Conservation (phyloP, 2,888 invertebrate genomes). For the Allygus modestus region DNA sequence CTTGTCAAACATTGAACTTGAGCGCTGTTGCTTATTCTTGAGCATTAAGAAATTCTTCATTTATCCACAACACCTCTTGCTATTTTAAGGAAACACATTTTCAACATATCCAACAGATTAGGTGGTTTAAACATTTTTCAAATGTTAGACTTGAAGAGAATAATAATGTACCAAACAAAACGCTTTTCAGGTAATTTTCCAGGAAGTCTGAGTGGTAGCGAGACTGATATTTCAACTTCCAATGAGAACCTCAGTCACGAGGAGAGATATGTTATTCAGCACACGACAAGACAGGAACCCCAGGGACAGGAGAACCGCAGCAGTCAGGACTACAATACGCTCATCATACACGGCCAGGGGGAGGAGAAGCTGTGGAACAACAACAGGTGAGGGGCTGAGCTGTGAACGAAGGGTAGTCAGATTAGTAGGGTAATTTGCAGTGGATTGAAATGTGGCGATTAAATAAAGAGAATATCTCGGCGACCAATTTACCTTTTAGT, state of each 20-base stretch:
- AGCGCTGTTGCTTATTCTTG: no score
- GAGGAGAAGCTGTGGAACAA: conserved; percentile 86
- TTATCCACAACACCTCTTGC: no score
- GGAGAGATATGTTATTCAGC: conserved; percentile 89
- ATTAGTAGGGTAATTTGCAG: no score
- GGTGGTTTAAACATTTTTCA: no score
- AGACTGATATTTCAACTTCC: conserved; percentile 93
- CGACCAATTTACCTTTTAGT: no score
- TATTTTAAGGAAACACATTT: no score
- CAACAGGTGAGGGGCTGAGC: conserved; percentile 73
- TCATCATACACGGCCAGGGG: conserved; percentile 80
- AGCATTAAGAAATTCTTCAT: no score
- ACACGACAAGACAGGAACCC: conserved; percentile 91
- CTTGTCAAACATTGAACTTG: no score
- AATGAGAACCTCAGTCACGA: conserved; percentile 93
- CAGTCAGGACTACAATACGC: conserved; percentile 82
- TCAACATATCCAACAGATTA: no score
- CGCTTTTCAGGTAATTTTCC: conserved; percentile 57
- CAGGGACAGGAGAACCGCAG: conserved; percentile 90
- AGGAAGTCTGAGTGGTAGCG: conserved; percentile 88
- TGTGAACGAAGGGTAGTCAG: background rate
- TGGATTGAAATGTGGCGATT: no score
- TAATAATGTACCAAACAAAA: background rate
- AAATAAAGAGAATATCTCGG: no score
- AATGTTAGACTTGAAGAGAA: no score